A percentile compares a stretch with the other conserved stretches of the same genome.
phyloP scores from a whole-genome alignment of 1,140 invertebrate genomes.

The Asobara japonica region DNA sequence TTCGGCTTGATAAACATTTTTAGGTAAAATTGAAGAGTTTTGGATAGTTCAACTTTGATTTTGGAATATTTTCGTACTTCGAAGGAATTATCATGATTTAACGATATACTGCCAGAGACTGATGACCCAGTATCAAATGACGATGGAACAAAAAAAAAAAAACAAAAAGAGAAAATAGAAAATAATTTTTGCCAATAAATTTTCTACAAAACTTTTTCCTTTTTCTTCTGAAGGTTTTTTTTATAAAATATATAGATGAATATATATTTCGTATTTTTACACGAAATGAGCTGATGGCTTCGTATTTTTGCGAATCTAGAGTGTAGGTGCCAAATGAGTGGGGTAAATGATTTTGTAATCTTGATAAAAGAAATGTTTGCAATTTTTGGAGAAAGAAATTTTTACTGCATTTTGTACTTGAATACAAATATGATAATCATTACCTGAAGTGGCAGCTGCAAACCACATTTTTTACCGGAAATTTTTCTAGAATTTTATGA shows the following conservation, averaged over 20 bases:
- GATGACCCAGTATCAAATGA: constrained; percentile 19
- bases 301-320: constrained; percentile 25
- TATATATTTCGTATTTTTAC: constrained; percentile 33
- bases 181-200: neutral
- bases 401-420: neutral
- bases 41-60: neutral
- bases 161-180: neutral
- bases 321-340: constrained; percentile 1
- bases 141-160: neutral
- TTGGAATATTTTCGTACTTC: constrained; percentile 12
- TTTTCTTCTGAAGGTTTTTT: neutral
- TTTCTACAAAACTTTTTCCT: neutral
- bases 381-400: neutral
- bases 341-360: neutral
- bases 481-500: neutral
- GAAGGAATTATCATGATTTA: neutral
- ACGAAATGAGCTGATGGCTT: constrained; percentile 20
- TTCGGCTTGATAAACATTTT: neutral
- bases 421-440: neutral
- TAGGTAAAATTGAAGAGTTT: neutral
- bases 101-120: neutral
- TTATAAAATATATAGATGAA: constrained; percentile 20
- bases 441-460: neutral
- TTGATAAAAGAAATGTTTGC: neutral
- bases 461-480: neutral